Conservation (phyloP, 2,888 invertebrate species). For the Erebia palarica region DNA sequence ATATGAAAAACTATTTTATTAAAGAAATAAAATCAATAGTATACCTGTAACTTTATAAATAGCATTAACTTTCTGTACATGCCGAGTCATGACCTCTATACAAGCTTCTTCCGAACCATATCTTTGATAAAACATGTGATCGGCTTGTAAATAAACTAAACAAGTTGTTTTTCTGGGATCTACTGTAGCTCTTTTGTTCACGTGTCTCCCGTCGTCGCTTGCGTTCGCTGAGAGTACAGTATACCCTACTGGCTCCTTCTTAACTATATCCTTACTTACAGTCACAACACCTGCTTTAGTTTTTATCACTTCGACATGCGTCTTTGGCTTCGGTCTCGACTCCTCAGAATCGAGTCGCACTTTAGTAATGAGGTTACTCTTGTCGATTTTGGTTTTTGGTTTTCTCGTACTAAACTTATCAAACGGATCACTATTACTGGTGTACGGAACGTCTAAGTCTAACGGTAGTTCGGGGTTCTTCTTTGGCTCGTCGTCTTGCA, state of each 20-base stretch:
- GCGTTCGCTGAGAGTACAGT: conserved; percentile 73
- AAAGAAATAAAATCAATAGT: conserved; percentile 36
- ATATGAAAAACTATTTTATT: too few relatives aligned
- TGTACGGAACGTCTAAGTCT: conserved; percentile 85
- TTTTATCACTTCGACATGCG: conserved; percentile 85
- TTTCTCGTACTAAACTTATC: conserved; percentile 74
- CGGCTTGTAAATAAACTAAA: conserved; percentile 97
- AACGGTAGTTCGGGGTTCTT: conserved; percentile 85
- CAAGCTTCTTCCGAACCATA: conserved; percentile 97
- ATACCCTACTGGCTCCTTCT: conserved; percentile 80
- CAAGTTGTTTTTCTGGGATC: conserved; percentile 96
- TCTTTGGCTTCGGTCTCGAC: conserved; percentile 85
- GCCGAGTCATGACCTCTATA: conserved; percentile 96
- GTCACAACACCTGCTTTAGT: conserved; percentile 85
- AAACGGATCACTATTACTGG: conserved; percentile 82
- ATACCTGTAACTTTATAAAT: conserved; percentile 93
- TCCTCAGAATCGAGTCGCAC: conserved; percentile 78
- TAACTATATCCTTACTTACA: conserved; percentile 84
- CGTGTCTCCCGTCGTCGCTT: conserved; percentile 82
- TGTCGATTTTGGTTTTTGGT: conserved; percentile 79
- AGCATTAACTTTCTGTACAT: conserved; percentile 95
- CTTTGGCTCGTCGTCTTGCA: conserved; percentile 82
- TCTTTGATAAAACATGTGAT: conserved; percentile 97
- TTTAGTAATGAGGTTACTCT: conserved; percentile 79
- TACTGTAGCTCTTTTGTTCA: conserved; percentile 86